Evolutionary conservation across 2,888 invertebrate genomes (phyloP), one percentile per base, ranked within the genome.

Genomic region (Aplocera efformata): DNA sequence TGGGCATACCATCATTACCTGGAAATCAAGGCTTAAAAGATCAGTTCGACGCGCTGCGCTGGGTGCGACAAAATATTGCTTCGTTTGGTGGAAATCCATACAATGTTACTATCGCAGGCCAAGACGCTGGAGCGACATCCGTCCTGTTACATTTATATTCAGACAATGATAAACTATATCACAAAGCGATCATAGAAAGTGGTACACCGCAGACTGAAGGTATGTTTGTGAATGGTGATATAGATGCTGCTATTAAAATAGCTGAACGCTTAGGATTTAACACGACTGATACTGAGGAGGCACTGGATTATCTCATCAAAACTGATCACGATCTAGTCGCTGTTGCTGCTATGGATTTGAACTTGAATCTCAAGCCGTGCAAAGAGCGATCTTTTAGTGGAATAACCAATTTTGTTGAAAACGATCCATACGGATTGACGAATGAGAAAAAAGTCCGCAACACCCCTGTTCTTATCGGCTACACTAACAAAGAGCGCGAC

Each of bases 21-120:
- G 88, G 88, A 1, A 88, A 88, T 42, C 84, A 85, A 52, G 88
- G 88, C 0, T 63, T 88, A 1, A 85, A 82, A 52, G 88, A 88
- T 41, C 86, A 88, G 48, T 72, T 71, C 32, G 55, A 63, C 43
- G 86, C 85, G 1, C 49, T 88, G n/a, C 60, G 45, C 1, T 88
- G 88, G 88, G 66, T 88, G 3, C 73, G 72, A 39, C 63, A 59
- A 1, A 80, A 88, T 38, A 86, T 88, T 6, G 71, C 63, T 5
- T 65, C 79, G 0, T 88, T 88, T 43, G 88, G 86, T 10, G 88
- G 88, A 1, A 82, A 88, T 13, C 82, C 85, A 1, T 79, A 82
- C 30, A 80, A 81, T 37, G 68, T 88, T 0, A 88, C 88, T 0
- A 57, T 88, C 10, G 72, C 71, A 7, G 88, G 88, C 1, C 81